Evolutionary conservation across 2,113 vertebrate species (phyloP).

Genomic region (Chaetodon auriga): DNA sequence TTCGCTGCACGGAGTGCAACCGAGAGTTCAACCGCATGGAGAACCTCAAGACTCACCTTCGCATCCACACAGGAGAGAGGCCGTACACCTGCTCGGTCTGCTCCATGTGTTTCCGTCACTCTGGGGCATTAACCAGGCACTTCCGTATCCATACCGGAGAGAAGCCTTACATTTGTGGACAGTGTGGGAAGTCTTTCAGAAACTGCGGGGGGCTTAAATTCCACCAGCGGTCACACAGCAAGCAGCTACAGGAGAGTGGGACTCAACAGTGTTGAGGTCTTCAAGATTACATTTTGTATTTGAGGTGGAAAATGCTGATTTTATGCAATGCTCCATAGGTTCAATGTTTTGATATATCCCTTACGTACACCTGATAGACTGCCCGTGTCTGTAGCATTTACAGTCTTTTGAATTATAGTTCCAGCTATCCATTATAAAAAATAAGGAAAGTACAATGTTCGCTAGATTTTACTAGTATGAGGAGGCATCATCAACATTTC

Average conservation of each 20-base stretch:
- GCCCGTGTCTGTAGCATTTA: too few relatives aligned
- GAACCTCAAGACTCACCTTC: conserved; percentile 84
- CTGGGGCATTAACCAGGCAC: conserved; percentile 81
- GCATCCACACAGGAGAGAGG: conserved; percentile 83
- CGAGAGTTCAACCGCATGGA: conserved; percentile 84
- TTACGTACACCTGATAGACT: background rate
- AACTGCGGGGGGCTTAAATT: conserved; percentile 82
- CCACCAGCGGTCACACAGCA: conserved; percentile 80
- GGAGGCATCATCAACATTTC: background rate
- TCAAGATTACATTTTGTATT: background rate
- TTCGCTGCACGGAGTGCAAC: conserved; percentile 78
- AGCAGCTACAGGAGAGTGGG: conserved; percentile 45
- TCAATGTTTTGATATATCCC: background rate
- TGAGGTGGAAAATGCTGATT: background rate
- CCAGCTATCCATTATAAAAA: background rate
- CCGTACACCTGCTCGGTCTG: conserved; percentile 82
- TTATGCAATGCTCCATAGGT: background rate
- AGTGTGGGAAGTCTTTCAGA: conserved; percentile 83
- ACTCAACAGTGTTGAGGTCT: background rate
- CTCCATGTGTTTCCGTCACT: conserved; percentile 83
- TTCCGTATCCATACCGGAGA: conserved; percentile 85
- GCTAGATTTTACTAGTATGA: background rate
- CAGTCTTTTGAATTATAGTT: background rate
- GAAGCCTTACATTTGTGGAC: conserved; percentile 82
- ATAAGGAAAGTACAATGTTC: background rate